These are phyloP conservation scores for Norana najaformis DNA, from an alignment of 2,888 invertebrate genomes.

Conservation along the genomic window DNA sequence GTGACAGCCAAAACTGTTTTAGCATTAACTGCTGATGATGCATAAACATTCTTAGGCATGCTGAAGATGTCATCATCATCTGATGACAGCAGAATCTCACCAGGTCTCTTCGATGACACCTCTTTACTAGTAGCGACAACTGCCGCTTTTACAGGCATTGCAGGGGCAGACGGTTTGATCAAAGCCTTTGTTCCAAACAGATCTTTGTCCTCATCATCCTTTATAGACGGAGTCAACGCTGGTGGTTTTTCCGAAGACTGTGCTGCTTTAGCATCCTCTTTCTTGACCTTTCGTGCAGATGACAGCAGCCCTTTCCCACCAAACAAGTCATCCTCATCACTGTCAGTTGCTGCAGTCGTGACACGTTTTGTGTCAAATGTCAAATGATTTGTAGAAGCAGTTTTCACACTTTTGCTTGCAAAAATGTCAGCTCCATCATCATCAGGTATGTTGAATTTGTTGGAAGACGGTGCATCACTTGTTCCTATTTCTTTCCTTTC, in stretches of 20 bases:
- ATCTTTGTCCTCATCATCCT: conserved; percentile 37
- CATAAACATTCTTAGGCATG: conserved; percentile 1
- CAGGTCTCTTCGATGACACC: neutral
- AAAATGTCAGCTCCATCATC: neutral
- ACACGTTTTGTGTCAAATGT: neutral
- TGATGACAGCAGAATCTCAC: neutral
- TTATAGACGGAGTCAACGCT: neutral
- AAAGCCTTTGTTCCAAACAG: conserved; percentile 29
- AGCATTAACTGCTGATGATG: neutral
- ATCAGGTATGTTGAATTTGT: neutral
- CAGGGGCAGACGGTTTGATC: neutral
- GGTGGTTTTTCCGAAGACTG: neutral
- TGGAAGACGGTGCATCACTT: too few relatives aligned
- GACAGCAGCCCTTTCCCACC: conserved; percentile 21
- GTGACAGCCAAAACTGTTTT: neutral
- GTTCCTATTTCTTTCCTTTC: neutral
- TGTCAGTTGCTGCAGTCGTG: neutral
- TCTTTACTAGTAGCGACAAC: neutral
- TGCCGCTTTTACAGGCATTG: neutral
- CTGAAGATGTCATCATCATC: conserved; percentile 2
- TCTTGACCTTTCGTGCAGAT: conserved; percentile 32
- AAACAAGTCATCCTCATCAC: conserved; percentile 28
- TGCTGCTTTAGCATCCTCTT: conserved; percentile 37
- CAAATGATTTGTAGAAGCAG: neutral
- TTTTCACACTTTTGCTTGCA: neutral